Evolutionary conservation across 2,797 vertebrate genomes (phyloP).

Genomic region (Caiman crocodilus): DNA sequence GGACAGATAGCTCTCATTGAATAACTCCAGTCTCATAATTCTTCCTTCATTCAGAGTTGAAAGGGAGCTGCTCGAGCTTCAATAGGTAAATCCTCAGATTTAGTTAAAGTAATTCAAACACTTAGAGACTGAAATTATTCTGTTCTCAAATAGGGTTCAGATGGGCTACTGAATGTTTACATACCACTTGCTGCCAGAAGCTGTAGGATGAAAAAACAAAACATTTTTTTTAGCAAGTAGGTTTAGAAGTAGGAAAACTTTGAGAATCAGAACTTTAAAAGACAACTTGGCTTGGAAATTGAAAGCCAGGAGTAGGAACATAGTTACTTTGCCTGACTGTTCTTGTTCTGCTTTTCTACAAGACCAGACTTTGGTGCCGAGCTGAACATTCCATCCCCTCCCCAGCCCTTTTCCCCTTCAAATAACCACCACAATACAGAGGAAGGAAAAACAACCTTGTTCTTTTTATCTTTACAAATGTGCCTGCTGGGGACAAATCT

Average conservation of each 20-base stretch:
- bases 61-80: constrained; percentile 86
- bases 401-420: constrained; percentile 6
- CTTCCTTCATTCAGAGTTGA: constrained; percentile 88
- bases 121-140: constrained; percentile 86
- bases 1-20: constrained; percentile 93
- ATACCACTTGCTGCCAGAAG: constrained; percentile 68
- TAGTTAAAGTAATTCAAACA: constrained; percentile 84
- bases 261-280: constrained; percentile 63
- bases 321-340: constrained; percentile 32
- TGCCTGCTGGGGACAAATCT: constrained; percentile 75
- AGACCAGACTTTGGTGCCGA: constrained; percentile 22
- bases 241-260: constrained; percentile 69
- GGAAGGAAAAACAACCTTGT: constrained; percentile 5
- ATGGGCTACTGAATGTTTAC: constrained; percentile 81
- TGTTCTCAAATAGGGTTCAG: constrained; percentile 81
- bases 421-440: constrained; percentile 7
- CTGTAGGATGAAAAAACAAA: constrained; percentile 48
- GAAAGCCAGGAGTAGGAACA: constrained; percentile 12
- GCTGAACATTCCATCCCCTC: constrained; percentile 53
- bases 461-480: constrained; percentile 78
- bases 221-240: constrained; percentile 46
- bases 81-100: constrained; percentile 86
- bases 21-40: constrained; percentile 88
- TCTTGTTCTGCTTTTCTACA: constrained; percentile 32
- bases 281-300: constrained; percentile 34